A percentile compares a stretch with the other conserved stretches of the same genome.
phyloP scores from a whole-genome alignment of 92 coral and sea anemone genomes.

The Zoanthus sociatus region DNA sequence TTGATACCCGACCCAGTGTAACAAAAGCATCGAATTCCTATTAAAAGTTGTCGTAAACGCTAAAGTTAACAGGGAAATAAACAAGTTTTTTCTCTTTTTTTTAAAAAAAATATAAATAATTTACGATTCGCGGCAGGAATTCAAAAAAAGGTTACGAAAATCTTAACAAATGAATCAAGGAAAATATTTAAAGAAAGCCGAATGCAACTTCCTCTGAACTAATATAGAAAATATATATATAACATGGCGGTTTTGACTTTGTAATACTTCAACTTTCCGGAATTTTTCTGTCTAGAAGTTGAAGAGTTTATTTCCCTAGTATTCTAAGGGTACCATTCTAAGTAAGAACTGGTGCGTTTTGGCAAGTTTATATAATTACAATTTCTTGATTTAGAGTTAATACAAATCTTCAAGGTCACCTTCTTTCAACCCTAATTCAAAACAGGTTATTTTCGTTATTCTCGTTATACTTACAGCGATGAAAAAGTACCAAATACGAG shows the following conservation, averaged over 20 bases:
- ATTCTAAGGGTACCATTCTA: no score
- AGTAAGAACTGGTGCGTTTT: slow-evolving; percentile 3
- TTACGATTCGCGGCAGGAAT: background rate
- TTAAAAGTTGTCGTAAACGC: background rate
- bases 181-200: background rate
- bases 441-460: background rate
- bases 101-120: background rate
- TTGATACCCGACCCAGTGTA: background rate
- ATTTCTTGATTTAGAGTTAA: slow-evolving; percentile 6
- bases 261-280: slow-evolving; percentile 4
- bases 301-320: no score
- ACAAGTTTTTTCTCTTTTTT: background rate
- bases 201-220: background rate
- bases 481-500: background rate
- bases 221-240: background rate
- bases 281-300: background rate
- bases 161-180: background rate
- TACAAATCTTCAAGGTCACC: background rate
- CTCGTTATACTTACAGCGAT: no score
- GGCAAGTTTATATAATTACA: slow-evolving; percentile 28
- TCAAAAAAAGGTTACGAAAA: background rate
- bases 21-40: background rate
- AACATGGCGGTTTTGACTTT: background rate
- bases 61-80: background rate
- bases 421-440: background rate